Conservation (phyloP, 1,140 invertebrate species). For the Bradysia coprophila region DNA sequence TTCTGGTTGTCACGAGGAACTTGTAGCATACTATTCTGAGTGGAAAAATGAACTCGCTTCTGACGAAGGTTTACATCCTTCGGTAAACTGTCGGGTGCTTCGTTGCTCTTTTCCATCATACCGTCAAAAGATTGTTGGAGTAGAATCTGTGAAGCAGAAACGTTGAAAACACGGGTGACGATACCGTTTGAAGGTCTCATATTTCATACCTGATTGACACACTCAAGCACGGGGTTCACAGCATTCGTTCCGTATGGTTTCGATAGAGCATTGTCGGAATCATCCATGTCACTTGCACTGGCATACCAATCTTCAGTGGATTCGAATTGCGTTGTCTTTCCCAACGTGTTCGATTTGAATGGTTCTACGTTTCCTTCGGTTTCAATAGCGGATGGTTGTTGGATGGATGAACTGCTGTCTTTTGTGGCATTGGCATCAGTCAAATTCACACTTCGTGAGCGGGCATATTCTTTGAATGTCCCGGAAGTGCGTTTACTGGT, state of each 20-base stretch:
- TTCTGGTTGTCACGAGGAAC: slow-evolving; percentile 9
- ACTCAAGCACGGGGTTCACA: slow-evolving; percentile 48
- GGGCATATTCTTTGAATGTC: slow-evolving; percentile 19
- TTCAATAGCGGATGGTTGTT: not conserved
- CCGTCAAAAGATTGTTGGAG: slow-evolving; percentile 21
- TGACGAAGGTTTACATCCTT: slow-evolving; percentile 11
- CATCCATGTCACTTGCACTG: slow-evolving; percentile 36
- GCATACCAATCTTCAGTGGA: slow-evolving; percentile 42
- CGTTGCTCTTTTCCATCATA: slow-evolving; percentile 2
- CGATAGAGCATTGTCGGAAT: slow-evolving; percentile 25
- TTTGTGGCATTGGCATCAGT: not conserved
- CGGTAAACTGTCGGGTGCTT: slow-evolving; percentile 7
- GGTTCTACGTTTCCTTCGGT: not conserved
- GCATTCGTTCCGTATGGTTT: slow-evolving; percentile 20
- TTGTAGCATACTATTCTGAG: slow-evolving; percentile 22
- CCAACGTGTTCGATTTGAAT: slow-evolving; percentile 6
- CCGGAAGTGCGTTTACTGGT: slow-evolving; percentile 20
- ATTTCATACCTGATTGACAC: slow-evolving; percentile 33
- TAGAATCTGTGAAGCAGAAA: slow-evolving; percentile 11
- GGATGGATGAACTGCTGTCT: not conserved
- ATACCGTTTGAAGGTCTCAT: not conserved
- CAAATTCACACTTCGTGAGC: slow-evolving; percentile 9
- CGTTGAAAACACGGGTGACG: not conserved
- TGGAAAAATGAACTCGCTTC: slow-evolving; percentile 23
- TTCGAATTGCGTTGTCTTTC: slow-evolving; percentile 22